These are phyloP conservation scores for Mellilla xanthometata DNA, from an alignment of 2,888 invertebrate species.

Conservation along the genomic window DNA sequence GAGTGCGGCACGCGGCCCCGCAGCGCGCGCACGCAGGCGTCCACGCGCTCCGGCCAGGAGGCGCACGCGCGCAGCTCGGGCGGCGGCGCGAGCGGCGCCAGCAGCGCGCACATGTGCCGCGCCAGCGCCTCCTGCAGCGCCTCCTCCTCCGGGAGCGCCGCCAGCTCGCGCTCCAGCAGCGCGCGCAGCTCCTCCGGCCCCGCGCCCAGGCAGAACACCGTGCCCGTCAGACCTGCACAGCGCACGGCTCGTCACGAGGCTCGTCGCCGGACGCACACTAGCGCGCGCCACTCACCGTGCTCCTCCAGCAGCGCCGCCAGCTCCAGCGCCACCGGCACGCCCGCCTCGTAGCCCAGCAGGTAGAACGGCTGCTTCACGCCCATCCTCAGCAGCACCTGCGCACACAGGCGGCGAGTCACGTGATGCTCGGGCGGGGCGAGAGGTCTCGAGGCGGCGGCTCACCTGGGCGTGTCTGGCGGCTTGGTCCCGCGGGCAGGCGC, in stretches of 20 bases:
- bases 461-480: conserved; percentile 46
- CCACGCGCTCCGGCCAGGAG: conserved; percentile 31
- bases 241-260: too few relatives aligned
- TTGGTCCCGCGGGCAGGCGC: conserved; percentile 30
- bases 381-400: too few relatives aligned
- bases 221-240: conserved; percentile 31
- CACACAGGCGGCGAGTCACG: too few relatives aligned
- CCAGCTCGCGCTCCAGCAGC: conserved; percentile 23
- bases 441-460: too few relatives aligned
- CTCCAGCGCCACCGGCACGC: conserved; percentile 47
- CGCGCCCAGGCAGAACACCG: conserved; percentile 44
- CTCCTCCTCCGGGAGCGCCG: not conserved
- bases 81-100: not conserved
- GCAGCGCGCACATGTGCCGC: not conserved
- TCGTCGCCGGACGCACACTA: too few relatives aligned
- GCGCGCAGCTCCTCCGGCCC: conserved; percentile 35
- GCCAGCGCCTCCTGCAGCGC: not conserved
- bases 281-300: too few relatives aligned
- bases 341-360: conserved; percentile 51
- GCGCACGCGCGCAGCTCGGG: not conserved
- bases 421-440: too few relatives aligned
- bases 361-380: too few relatives aligned
- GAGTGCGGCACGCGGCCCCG: not conserved
- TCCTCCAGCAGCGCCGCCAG: conserved; percentile 49
- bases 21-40: conserved; percentile 7